Conservation (phyloP, 1,140 invertebrate species). For the Drosophila nigrodunni region DNA sequence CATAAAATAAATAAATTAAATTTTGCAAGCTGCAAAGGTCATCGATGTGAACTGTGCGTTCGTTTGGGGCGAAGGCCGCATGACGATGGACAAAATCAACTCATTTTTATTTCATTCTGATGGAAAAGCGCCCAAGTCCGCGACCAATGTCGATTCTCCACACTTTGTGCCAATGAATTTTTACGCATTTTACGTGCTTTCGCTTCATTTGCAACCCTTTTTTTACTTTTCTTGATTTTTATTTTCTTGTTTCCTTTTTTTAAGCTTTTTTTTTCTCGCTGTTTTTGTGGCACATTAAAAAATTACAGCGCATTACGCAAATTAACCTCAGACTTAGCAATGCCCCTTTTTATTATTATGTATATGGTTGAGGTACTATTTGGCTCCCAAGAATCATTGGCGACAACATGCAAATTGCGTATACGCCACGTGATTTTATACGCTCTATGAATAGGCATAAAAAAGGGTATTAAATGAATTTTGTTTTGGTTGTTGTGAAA, state of each 20-base stretch:
- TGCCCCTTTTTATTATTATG: conserved; percentile 45
- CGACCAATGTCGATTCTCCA: conserved; percentile 45
- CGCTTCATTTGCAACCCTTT: conserved; percentile 55
- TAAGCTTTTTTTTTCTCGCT: conserved; percentile 14
- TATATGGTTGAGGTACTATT: conserved; percentile 25
- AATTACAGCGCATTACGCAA: conserved; percentile 78
- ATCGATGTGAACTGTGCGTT: conserved; percentile 24
- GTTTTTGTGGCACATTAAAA: conserved; percentile 69
- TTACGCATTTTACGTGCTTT: conserved; percentile 58
- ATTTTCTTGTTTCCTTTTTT: conserved; percentile 18
- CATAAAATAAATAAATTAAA: conserved; percentile 59
- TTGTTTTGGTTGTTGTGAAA: too few species aligned
- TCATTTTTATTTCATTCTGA: conserved; percentile 37
- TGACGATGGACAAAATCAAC: not conserved
- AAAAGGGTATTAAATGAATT: not conserved
- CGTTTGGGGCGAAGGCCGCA: conserved; percentile 21
- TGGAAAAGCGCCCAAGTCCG: conserved; percentile 12
- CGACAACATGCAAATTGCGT: conserved; percentile 38
- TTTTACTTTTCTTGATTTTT: conserved; percentile 19
- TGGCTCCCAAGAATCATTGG: conserved; percentile 5
- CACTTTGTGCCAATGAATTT: conserved; percentile 71
- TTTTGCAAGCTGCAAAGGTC: conserved; percentile 50
- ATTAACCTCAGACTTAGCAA: conserved; percentile 79
- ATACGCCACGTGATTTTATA: conserved; percentile 45
- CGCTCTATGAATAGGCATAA: conserved; percentile 4